phyloP scores from a whole-genome alignment of 1,140 invertebrate species.

The Anagrus nilaparvatae region DNA sequence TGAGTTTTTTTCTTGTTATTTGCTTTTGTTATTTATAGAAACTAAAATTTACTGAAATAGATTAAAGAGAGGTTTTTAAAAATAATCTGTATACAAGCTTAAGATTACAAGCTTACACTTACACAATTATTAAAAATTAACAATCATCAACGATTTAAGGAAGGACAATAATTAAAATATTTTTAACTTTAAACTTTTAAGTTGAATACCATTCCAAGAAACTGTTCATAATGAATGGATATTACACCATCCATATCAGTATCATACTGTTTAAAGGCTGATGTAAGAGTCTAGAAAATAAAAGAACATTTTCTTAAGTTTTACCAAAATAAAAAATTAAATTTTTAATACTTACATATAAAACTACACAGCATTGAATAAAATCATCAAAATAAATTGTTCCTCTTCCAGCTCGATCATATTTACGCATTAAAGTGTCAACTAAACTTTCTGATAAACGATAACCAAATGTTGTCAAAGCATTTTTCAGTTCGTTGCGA shows the following conservation, averaged over 20 bases:
- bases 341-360: conserved; percentile 68
- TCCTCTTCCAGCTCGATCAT: conserved; percentile 83
- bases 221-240: conserved; percentile 94
- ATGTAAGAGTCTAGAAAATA: conserved; percentile 75
- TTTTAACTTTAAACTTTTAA: conserved; percentile 77
- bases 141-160: no score
- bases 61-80: no score
- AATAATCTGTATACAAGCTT: no score
- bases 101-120: no score
- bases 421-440: conserved; percentile 78
- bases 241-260: conserved; percentile 92
- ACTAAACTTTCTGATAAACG: conserved; percentile 77
- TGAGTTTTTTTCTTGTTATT: no score
- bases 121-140: no score
- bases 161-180: no score
- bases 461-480: conserved; percentile 88
- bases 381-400: conserved; percentile 97
- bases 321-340: conserved; percentile 10
- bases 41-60: no score
- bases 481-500: conserved; percentile 76
- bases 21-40: no score
- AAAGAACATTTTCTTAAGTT: conserved; percentile 17
- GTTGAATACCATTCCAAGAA: conserved; percentile 90
- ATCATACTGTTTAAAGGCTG: conserved; percentile 80
- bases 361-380: conserved; percentile 88